Conservation (phyloP, 2,113 vertebrate genomes). For the Cichladusa arquata region DNA sequence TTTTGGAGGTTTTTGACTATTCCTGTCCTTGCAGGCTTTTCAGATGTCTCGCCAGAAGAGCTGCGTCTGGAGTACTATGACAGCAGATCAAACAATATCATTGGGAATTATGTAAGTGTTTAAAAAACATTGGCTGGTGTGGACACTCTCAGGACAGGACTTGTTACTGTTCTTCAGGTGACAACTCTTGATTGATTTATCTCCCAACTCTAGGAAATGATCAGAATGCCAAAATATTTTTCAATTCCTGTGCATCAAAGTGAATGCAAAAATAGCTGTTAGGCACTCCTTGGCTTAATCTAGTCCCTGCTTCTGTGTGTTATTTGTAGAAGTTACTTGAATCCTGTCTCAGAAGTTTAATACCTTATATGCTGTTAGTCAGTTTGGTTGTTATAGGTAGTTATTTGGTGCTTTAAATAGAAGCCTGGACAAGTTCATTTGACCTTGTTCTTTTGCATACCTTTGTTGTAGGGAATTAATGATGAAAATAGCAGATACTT, state of each 20-base stretch:
- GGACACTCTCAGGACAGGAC: not conserved
- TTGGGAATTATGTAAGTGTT: constrained; percentile 84
- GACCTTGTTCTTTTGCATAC: not conserved
- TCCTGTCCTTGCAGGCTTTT: constrained; percentile 80
- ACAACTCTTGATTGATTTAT: not conserved
- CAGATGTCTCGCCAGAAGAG: constrained; percentile 89
- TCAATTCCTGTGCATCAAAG: not conserved
- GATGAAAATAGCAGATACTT: not conserved
- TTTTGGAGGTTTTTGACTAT: constrained; percentile 28
- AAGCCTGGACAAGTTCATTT: not conserved
- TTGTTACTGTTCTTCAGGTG: not conserved
- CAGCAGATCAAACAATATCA: constrained; percentile 76
- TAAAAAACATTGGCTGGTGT: not conserved
- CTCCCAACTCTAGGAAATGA: not conserved
- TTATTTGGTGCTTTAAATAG: not conserved
- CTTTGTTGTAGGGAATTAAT: not conserved
- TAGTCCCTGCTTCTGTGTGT: not conserved
- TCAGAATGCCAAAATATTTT: not conserved
- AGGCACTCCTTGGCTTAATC: not conserved
- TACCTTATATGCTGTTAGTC: not conserved
- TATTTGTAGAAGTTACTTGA: not conserved
- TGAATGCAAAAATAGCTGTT: not conserved
- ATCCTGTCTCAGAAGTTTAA: not conserved
- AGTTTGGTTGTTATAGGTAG: not conserved
- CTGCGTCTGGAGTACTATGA: constrained; percentile 86